Conservation (phyloP, 2,888 invertebrate genomes). For the Drepanosiphum platanoidis region DNA sequence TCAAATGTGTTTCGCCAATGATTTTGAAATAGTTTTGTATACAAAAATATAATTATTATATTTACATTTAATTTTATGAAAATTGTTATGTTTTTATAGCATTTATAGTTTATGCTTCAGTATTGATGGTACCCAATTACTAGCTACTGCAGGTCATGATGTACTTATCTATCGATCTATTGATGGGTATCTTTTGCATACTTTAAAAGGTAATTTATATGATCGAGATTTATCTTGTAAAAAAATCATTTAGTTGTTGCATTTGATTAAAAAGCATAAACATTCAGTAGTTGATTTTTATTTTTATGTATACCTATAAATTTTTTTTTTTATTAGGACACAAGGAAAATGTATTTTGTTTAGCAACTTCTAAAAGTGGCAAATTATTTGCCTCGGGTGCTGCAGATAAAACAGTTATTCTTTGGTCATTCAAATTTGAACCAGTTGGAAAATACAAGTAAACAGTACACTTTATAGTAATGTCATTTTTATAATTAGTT, state of each 20-base stretch:
- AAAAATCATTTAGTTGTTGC: not conserved
- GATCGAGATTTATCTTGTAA: not conserved
- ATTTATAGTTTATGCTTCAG: slow-evolving; percentile 95
- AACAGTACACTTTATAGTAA: slow-evolving; percentile 67
- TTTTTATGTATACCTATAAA: not conserved
- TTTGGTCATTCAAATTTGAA: slow-evolving; percentile 96
- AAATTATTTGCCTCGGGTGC: slow-evolving; percentile 97
- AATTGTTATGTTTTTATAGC: slow-evolving; percentile 69
- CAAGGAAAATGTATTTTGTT: slow-evolving; percentile 91
- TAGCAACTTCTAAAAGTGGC: slow-evolving; percentile 92
- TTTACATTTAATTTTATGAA: not conserved
- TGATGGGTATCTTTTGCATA: slow-evolving; percentile 89
- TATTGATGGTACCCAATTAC: slow-evolving; percentile 92
- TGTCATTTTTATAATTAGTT: not conserved
- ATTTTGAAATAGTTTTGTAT: too few species aligned
- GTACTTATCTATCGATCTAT: slow-evolving; percentile 94
- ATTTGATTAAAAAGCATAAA: not conserved
- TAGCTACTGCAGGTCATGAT: slow-evolving; percentile 93
- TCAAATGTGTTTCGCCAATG: too few species aligned
- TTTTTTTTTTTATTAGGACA: slow-evolving; percentile 72
- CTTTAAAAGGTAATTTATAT: slow-evolving; percentile 77
- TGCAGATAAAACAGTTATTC: slow-evolving; percentile 96
- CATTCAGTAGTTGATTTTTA: not conserved
- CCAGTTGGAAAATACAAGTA: slow-evolving; percentile 95
- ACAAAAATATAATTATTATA: too few species aligned